These are phyloP conservation scores for Ichneumoninae sp. DNA, from an alignment of 2,888 invertebrate species.

Conservation along the genomic window DNA sequence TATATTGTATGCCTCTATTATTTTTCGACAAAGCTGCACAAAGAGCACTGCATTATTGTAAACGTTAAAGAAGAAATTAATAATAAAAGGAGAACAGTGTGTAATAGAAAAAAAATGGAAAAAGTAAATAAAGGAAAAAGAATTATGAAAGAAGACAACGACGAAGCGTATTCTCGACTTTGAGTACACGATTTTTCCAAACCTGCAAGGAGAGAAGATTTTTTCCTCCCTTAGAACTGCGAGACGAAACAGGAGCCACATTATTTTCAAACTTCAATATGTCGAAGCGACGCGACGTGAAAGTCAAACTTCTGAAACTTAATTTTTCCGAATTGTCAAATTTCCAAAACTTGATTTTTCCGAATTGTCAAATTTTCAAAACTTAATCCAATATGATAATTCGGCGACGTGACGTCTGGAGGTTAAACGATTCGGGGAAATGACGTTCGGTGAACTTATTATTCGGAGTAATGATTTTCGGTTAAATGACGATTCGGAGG, in stretches of 20 bases:
- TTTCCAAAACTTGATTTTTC: too few species aligned
- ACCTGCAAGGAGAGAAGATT: background rate
- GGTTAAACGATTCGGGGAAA: too few species aligned
- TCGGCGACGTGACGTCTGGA: too few species aligned
- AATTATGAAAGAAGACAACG: constrained; percentile 12
- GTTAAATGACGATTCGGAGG: too few species aligned
- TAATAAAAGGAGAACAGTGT: constrained; percentile 50
- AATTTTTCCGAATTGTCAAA: too few species aligned
- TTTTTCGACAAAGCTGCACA: constrained; percentile 64
- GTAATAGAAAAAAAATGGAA: constrained; percentile 50
- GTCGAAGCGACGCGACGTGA: too few species aligned
- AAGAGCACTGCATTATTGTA: constrained; percentile 64
- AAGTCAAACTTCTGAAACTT: too few species aligned
- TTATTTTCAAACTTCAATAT: too few species aligned
- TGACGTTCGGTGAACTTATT: too few species aligned
- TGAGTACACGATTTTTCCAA: constrained; percentile 4
- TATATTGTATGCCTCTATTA: constrained; percentile 64
- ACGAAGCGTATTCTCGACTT: constrained; percentile 41
- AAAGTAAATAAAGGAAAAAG: constrained; percentile 28
- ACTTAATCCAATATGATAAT: too few species aligned
- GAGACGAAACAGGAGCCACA: background rate
- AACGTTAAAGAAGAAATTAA: constrained; percentile 32
- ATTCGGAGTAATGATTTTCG: too few species aligned
- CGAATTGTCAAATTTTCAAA: too few species aligned
- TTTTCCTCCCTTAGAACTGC: background rate